A percentile compares a stretch with the other conserved stretches of the same genome.
Conservation (phyloP, 2,113 vertebrate species). For the Burhinus bistriatus region DNA sequence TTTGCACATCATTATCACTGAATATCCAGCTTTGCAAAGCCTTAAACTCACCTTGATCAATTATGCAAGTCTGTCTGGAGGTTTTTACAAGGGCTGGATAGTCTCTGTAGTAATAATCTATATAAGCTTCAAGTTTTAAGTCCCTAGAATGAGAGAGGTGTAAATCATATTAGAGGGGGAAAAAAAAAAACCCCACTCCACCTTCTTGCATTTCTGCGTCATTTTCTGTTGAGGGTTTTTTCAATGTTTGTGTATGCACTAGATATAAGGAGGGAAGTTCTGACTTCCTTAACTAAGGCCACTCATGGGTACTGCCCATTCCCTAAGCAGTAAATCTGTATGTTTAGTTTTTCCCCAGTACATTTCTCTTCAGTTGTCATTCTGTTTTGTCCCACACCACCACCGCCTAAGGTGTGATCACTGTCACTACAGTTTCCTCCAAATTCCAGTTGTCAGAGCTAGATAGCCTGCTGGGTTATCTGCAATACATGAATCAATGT, state of each 20-base stretch:
- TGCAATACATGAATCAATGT: background rate
- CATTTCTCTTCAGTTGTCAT: background rate
- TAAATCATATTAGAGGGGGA: background rate
- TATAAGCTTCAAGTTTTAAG: conserved; percentile 86
- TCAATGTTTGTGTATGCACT: background rate
- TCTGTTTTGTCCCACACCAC: background rate
- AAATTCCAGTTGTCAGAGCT: background rate
- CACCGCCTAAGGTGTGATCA: background rate
- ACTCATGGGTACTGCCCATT: background rate
- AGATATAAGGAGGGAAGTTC: background rate
- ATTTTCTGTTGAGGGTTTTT: background rate
- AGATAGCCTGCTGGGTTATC: background rate
- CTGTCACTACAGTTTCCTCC: background rate
- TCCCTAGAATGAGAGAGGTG: conserved; percentile 78
- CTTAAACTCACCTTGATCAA: conserved; percentile 84
- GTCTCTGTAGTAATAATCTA: conserved; percentile 95
- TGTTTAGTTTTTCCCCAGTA: background rate
- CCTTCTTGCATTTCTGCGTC: background rate
- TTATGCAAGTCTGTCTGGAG: conserved; percentile 81
- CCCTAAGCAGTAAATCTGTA: background rate
- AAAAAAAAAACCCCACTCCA: background rate
- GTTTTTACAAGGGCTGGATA: conserved; percentile 87
- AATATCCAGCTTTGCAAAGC: background rate
- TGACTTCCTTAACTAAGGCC: background rate
- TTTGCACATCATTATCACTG: background rate